A percentile compares a stretch with the other conserved stretches of the same genome.
Conservation (phyloP, 2,113 vertebrate species). For the Ameiurus melas region DNA sequence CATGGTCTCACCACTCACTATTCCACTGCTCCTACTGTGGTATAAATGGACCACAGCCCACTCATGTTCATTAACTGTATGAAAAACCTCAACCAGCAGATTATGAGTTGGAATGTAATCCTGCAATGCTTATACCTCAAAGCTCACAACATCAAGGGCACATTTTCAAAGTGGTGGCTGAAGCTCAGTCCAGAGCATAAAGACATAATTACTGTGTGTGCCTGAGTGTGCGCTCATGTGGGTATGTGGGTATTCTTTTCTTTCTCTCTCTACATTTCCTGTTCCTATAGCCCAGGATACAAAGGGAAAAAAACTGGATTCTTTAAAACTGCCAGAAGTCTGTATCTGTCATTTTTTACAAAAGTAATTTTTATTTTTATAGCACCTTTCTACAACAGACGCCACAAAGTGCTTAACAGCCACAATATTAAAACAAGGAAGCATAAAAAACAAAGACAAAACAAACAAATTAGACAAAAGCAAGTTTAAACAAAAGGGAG, state of each 20-base stretch:
- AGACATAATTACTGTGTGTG: not conserved
- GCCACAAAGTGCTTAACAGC: too few relatives aligned
- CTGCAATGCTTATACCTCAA: not conserved
- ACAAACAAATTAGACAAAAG: too few relatives aligned
- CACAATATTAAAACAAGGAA: too few relatives aligned
- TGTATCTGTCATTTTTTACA: not conserved
- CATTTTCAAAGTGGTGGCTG: not conserved
- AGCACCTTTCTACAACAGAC: too few relatives aligned
- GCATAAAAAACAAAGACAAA: too few relatives aligned
- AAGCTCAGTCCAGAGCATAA: not conserved
- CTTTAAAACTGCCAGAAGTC: not conserved
- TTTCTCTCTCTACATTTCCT: not conserved
- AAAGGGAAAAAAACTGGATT: not conserved
- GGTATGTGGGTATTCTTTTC: not conserved
- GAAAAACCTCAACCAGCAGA: not conserved
- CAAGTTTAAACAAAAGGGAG: too few relatives aligned
- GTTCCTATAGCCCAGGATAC: not conserved
- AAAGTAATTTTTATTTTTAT: too few relatives aligned
- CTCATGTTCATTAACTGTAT: not conserved
- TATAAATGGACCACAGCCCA: not conserved
- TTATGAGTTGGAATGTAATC: not conserved
- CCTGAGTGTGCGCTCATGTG: not conserved
- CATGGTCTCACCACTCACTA: not conserved
- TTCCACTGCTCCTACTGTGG: not conserved
- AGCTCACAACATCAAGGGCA: not conserved